Evolutionary conservation across 2,888 invertebrate genomes (phyloP), one percentile per base, ranked within the genome.

Genomic region (Salticus scenicus): DNA sequence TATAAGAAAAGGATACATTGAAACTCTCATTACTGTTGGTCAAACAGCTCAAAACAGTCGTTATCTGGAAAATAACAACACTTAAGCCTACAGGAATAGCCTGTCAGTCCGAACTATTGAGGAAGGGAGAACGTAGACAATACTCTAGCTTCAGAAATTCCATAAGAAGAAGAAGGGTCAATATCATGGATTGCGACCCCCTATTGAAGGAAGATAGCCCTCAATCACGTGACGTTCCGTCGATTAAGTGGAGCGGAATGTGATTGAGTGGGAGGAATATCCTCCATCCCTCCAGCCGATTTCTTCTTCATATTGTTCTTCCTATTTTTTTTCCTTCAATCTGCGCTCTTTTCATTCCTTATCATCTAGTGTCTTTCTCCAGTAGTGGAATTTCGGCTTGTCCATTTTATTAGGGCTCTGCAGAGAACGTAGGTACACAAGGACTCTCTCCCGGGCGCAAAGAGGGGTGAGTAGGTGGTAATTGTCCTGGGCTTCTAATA

Each of bases 171-270:
- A 72, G 66, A 73, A 66, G 67, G 83, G 76, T 77, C 77, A 77
- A 47, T 37, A 66, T 70, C 51, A 66, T 47, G 69, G 57, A 57
- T 66, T 77, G 77, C 67, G 72, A 42, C 51, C 31, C 66, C 27
- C 31, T 17, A n/a, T 42, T n/a, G 41, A 20, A 27, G 72, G 14
- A 63, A 69, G 41, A 28, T 33, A 17, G 57, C 27, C 66, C 83
- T 83, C 76, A 83, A 73, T 83, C 72, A 83, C 70, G 77, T 77
- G 77, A 77, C 77, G 83, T 78, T 51, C 81, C 81, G 83, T 67
- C 73, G 76, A 83, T 77, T 83, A 77, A 83, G 72, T 83, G 77
- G 72, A 83, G 83, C 83, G 83, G 77, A 83, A 83, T 77, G 77
- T 31, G 76, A 83, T 83, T 83, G 83, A 77, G 77, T 67, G 77